Conservation (phyloP, 2,797 vertebrate species). For the Uromys caudimaculatus region DNA sequence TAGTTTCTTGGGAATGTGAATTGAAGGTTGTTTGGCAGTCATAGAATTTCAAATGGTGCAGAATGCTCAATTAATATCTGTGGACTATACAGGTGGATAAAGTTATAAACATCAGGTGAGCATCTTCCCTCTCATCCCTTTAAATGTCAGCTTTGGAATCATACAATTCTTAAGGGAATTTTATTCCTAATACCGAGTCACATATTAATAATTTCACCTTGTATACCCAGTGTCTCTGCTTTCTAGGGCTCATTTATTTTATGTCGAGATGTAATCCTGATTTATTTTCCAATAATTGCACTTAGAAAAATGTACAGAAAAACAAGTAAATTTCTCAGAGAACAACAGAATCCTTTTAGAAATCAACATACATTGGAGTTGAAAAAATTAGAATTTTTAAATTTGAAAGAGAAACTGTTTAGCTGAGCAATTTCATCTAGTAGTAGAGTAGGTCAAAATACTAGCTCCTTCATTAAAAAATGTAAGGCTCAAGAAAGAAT, state of each 20-base stretch:
- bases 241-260: background rate
- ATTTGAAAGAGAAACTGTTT: constrained; percentile 31
- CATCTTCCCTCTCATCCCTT: constrained; percentile 4
- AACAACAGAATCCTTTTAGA: background rate
- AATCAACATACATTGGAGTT: constrained; percentile 17
- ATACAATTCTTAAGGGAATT: background rate
- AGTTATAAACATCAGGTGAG: constrained; percentile 54
- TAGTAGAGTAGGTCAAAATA: background rate
- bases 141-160: constrained; percentile 49
- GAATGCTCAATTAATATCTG: constrained; percentile 63
- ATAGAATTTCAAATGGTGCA: constrained; percentile 65
- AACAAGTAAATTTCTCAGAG: background rate
- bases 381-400: background rate
- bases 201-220: constrained; percentile 28
- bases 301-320: background rate
- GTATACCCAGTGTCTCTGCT: background rate
- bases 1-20: constrained; percentile 34
- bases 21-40: constrained; percentile 16
- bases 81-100: constrained; percentile 6
- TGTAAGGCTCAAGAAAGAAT: background rate
- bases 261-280: background rate
- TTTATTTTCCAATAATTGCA: constrained; percentile 8
- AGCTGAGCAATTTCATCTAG: background rate
- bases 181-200: background rate
- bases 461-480: background rate